Evolutionary conservation across 2,797 vertebrate genomes (phyloP), one percentile per base, ranked within the genome.

Genomic region (Lycodopsis pacificus): DNA sequence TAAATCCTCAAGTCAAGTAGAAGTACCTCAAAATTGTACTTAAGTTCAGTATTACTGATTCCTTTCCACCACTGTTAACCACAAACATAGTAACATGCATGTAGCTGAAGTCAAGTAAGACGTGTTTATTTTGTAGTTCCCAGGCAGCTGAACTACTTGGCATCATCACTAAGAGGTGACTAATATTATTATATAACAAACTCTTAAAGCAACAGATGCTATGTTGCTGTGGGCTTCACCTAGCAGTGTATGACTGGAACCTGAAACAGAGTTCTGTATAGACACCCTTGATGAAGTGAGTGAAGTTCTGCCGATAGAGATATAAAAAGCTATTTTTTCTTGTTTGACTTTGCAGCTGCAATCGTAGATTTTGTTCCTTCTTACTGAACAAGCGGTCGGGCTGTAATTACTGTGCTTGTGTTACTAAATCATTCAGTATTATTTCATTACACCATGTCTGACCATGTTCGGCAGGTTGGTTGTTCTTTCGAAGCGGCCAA

Each of bases 151-250:
- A 81, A 59, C 66, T 27, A 67, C 54, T 82, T 68, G 85, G 73
- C 79, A 62, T 84, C 32, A 56, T 83, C 20, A 65, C 54, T 30
- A 27, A 63, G 17, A 22, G 71, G 73, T 82, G 86, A 91, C 85
- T 89, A 79, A 89, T 68, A 53, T 74, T 48, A 76, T 89, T 86
- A 85, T 66, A 51, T 84, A 90, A 88, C 67, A 61, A 63, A 30
- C 48, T 69, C 53, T 71, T 20, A 13, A 27, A 65, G 73, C 51
- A 73, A 15, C 40, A 53, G 59, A 58, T 42, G 58, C 65, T 63
- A 69, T 57, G 62, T 76, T 81, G 36, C 72, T 76, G 72, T 73
- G 67, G 27, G 65, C n/a, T 46, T 63, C 49, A 58, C 51, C 5
- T 30, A 48, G 64, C 53, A 9, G 19, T 25, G 44, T 13, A 1